Conservation (phyloP, 92 coral and sea anemone species). For the Hydrozoanthus gracilis region DNA sequence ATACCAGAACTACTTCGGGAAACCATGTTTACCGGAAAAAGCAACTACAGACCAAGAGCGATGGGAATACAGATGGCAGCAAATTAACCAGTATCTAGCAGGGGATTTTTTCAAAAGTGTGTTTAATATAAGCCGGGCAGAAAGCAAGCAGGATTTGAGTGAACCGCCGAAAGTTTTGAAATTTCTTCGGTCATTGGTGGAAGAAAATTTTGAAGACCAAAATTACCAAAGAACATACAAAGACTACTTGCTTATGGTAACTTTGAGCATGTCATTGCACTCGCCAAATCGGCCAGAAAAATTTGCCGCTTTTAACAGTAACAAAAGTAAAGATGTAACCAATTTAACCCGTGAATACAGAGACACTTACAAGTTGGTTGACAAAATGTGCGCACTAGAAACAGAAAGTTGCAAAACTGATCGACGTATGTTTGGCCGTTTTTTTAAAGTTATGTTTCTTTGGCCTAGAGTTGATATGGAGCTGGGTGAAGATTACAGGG, state of each 20-base stretch:
- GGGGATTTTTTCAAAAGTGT: constrained; percentile 54
- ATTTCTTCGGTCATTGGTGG: neutral
- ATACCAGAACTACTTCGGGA: constrained; percentile 53
- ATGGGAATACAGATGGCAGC: constrained; percentile 51
- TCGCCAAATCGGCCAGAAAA: neutral
- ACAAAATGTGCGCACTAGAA: constrained; percentile 1
- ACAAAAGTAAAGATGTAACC: neutral
- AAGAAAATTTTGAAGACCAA: neutral
- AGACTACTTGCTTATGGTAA: constrained; percentile 28
- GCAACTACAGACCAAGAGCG: constrained; percentile 11
- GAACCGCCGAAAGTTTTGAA: neutral
- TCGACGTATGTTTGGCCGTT: constrained; percentile 46
- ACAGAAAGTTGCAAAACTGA: neutral
- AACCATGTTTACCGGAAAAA: neutral
- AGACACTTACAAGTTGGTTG: neutral
- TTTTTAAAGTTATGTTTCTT: constrained; percentile 60
- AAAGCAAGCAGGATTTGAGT: neutral
- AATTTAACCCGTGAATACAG: constrained; percentile 1
- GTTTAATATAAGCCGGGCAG: constrained; percentile 11
- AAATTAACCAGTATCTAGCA: constrained; percentile 49
- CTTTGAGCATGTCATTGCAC: constrained; percentile 33
- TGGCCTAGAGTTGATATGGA: constrained; percentile 55
- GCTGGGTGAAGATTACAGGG: constrained; percentile 16
- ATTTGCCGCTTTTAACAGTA: neutral
- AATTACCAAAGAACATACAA: neutral